Base-by-base conservation (phyloP, 2,888 invertebrate species). In the Aspidiotus rigidus region DNA sequence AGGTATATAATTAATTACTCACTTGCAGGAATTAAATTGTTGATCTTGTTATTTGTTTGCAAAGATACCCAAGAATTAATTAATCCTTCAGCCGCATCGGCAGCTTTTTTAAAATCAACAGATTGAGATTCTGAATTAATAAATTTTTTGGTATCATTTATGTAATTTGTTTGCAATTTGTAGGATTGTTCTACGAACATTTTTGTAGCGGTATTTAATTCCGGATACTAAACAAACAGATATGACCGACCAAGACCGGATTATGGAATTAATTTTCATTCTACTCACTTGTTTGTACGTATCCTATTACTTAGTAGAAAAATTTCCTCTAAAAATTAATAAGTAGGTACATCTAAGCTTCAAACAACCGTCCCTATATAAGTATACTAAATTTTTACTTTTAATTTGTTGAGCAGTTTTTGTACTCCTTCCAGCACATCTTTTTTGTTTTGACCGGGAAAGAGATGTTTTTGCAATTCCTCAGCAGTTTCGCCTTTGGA, bases 31-130 rank as follows among this genome's bases (percentile, higher is more conserved):
- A 97, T 78, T 2, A 97, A 80, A 74, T 93, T 82, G 73, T 85
- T 85, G 69, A 97, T 95, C 77, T 87, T 90, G 9, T 87, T 79
- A 67, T 89, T 86, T 0, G 97, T 97, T 75, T 89, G 83, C 7
- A 82, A 77, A 75, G 86, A 85, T 55, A 84, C 90, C 90, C 93
- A 94, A 49, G 77, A 74, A 76, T 97, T 97, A 62, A 97, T 93
- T 0, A 76, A 77, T 7, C 77, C 73, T 0, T 81, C 82, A 1
- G 84, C 81, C 16, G 76, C 77, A 1, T 74, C 75, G 1, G 81
- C 75, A 1, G 81, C 77, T 16, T 83, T 73, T 0, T 70, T 74
- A 74, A 92, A 92, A 75, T 90, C 77, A 0, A 90, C 71, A 62
- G 80, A 79, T 74, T 86, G 81, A 7, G 86, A 82, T 44, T 82